Evolutionary conservation across 2,888 invertebrate species (phyloP).

Genomic region (Caenorhabditis becei): DNA sequence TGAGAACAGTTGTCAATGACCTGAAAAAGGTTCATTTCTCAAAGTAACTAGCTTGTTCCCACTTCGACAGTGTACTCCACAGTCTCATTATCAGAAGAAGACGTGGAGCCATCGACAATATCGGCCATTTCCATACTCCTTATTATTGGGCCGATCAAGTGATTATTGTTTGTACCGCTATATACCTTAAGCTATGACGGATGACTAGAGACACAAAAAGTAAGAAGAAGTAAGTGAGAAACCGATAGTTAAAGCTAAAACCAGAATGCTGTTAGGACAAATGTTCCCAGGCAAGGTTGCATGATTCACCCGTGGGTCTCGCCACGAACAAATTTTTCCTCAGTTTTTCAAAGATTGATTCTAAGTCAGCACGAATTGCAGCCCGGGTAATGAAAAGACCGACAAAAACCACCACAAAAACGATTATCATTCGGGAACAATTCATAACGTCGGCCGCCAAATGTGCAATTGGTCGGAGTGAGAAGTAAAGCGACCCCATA

Average conservation of each 20-base stretch:
- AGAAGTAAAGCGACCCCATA: not conserved
- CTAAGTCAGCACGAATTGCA: too few relatives aligned
- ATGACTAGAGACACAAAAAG: not conserved
- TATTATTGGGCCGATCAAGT: constrained; percentile 36
- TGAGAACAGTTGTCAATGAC: constrained; percentile 47
- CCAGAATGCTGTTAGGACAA: not conserved
- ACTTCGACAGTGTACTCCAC: constrained; percentile 26
- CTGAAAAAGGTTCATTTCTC: constrained; percentile 3
- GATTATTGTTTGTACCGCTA: constrained; percentile 41
- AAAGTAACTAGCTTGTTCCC: not conserved
- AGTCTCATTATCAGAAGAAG: not conserved
- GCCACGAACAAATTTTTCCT: too few relatives aligned
- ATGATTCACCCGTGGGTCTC: too few relatives aligned
- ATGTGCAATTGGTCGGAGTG: not conserved
- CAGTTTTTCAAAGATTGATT: too few relatives aligned
- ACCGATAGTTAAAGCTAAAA: not conserved
- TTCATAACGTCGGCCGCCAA: too few relatives aligned
- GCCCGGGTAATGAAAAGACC: too few relatives aligned
- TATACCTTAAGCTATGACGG: constrained; percentile 27
- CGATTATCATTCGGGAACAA: not conserved
- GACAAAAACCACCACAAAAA: too few relatives aligned
- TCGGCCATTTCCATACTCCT: constrained; percentile 10
- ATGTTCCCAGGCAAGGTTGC: too few relatives aligned
- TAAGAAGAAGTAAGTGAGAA: not conserved
- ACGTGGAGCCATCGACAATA: not conserved